Base-by-base conservation (phyloP, 2,888 invertebrate species). In the Caenorhabditis wallacei region DNA sequence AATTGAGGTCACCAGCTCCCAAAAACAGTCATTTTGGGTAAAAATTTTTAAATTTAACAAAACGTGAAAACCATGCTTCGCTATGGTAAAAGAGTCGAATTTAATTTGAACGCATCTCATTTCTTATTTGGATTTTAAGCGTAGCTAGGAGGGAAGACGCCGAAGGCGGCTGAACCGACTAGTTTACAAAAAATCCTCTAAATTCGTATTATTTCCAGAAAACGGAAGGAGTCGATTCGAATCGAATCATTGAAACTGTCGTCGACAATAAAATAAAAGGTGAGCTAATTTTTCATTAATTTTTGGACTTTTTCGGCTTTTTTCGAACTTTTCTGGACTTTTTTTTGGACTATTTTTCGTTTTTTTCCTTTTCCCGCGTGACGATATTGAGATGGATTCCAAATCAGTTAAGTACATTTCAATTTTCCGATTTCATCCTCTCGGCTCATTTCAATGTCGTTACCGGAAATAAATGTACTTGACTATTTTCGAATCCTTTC, bases 331-430 rank as follows among this genome's bases (percentile, higher is more conserved):
- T 30, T 30, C 11, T 63, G 51, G 53, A 54, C 46, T 63, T 43
- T 70, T 30, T 37, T 51, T 2, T 35, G 43, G 8, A n/a, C 43
- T 37, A 13, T 18, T 46, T 24, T 22, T 16, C 57, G 46, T 48
- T 2, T 48, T 30, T 46, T 48, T 24, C 16, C 24, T 2, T 30
- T 40, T 0, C 35, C 40, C 22, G 40, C 5, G 66, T 68, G 76
- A 69, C 76, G 76, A 76, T 76, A 69, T 69, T 76, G 76, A 76
- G 68, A 69, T 69, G 68, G 76, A 48, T 57, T 68, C 76, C 40
- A 24, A 51, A 54, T 18, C 18, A 69, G 76, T 69, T 43, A 46
- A n/a, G 68, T 56, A 48, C 75, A 64, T 18, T 66, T 48, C 48
- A 48, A n/a, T 16, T 13, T 43, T 43, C 35, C 16, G 2, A 40